Evolutionary conservation across 2,888 invertebrate species (phyloP), one percentile per base, ranked within the genome.

Genomic region (Sinotaia quadrata): DNA sequence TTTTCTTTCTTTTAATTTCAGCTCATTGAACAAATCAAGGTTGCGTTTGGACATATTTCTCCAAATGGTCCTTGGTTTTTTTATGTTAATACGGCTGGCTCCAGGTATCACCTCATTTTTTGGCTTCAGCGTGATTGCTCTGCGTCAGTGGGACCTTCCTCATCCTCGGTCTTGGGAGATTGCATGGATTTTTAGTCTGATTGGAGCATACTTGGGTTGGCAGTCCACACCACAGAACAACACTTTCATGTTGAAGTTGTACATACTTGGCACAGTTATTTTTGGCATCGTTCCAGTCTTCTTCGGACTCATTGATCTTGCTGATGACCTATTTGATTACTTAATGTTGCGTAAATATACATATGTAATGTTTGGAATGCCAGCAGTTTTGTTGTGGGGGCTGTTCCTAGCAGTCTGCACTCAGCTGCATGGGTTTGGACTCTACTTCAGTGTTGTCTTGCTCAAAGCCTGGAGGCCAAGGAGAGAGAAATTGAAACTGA

Each of bases 11-110:
- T 71, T 62, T 83, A 41, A 82, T 92, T 93, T 85, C 92, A 98
- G 98, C 91, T 95, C 96, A 85, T 91, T 95, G 87, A 97, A 96
- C 91, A 99, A 99, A 91, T 95, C 95, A 77, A 93, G 98, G 85
- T 92, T 99, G 88, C 96, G 95, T 90, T 94, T 94, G 88, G 95
- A 96, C 89, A 94, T 97, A 89, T 94, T 95, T 90, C 94, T 95
- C 89, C 98, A 98, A 89, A 93, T 95, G 85, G 89, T 96, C 74
- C 90, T 98, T 82, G 95, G 95, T 88, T 92, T 96, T 87, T 91
- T 93, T 79, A 95, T 98, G 95, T 89, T 96, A 87, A 93, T 95
- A 61, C 97, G 97, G 89, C 91, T 98, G 77, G 94, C 94, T 10
- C 94, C 96, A 24, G 96, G 95, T 88, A 93, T 97, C 84, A 91